Evolutionary conservation across 2,888 invertebrate species (phyloP).

Genomic region (Leptarthrus brevirostris): DNA sequence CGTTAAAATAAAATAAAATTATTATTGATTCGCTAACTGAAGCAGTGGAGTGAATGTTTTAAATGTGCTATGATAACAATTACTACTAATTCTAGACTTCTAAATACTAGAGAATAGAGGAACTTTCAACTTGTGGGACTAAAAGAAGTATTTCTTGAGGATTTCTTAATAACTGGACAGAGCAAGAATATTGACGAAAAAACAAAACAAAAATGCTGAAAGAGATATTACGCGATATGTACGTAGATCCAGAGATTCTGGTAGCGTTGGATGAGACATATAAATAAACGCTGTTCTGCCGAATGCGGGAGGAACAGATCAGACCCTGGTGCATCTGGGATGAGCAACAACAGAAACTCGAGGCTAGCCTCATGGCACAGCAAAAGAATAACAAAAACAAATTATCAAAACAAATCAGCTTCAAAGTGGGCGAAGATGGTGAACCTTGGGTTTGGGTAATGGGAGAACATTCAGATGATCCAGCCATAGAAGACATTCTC

Average conservation of each 20-base stretch:
- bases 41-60: conserved; percentile 22
- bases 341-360: conserved; percentile 64
- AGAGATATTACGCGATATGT: conserved; percentile 83
- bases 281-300: conserved; percentile 85
- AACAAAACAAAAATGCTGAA: conserved; percentile 79
- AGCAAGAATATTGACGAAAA: too few species aligned
- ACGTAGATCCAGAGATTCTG: conserved; percentile 85
- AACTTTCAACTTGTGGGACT: too few species aligned
- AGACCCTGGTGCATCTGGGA: conserved; percentile 78
- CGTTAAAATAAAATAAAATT: not conserved
- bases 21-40: not conserved
- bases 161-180: too few species aligned
- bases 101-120: too few species aligned
- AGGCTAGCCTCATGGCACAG: conserved; percentile 44
- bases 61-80: conserved; percentile 33
- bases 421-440: conserved; percentile 76
- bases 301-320: conserved; percentile 88
- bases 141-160: too few species aligned
- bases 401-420: conserved; percentile 69
- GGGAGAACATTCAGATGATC: conserved; percentile 82
- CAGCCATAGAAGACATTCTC: conserved; percentile 77
- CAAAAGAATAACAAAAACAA: conserved; percentile 58
- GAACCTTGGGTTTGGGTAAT: conserved; percentile 86
- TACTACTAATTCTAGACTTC: not conserved
- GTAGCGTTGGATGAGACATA: conserved; percentile 85